Conservation (phyloP, 2,888 invertebrate species). For the Clusia tigrina region DNA sequence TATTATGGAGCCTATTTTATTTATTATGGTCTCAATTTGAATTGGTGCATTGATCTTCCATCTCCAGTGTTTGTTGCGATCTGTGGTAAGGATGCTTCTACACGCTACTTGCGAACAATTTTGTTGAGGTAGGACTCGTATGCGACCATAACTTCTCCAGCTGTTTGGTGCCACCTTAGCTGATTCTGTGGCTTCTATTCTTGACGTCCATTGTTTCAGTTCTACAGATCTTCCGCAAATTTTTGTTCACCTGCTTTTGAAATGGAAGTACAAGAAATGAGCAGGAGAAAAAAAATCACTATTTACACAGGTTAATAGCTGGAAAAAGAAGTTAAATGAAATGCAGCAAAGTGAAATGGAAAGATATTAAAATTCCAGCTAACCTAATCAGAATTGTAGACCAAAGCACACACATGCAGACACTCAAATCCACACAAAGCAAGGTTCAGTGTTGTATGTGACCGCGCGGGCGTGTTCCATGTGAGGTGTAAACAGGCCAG, state of each 20-base stretch:
- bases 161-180: too few relatives aligned
- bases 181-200: too few relatives aligned
- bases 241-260: not conserved
- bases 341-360: not conserved
- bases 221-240: not conserved
- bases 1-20: too few relatives aligned
- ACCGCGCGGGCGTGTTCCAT: slow-evolving; percentile 22
- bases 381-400: slow-evolving; percentile 56
- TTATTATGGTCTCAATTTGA: too few relatives aligned
- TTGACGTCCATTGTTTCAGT: too few relatives aligned
- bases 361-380: slow-evolving; percentile 44
- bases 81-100: too few relatives aligned
- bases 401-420: slow-evolving; percentile 35
- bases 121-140: too few relatives aligned
- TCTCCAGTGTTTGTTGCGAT: too few relatives aligned
- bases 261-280: not conserved
- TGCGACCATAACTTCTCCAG: too few relatives aligned
- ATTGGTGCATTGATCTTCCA: too few relatives aligned
- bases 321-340: not conserved
- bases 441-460: too few relatives aligned
- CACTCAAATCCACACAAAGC: not conserved
- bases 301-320: not conserved
- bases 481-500: slow-evolving; percentile 2
- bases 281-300: not conserved
- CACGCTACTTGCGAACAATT: not conserved